These are phyloP conservation scores for Globia sparganii DNA, from an alignment of 2,888 invertebrate species.

Conservation along the genomic window DNA sequence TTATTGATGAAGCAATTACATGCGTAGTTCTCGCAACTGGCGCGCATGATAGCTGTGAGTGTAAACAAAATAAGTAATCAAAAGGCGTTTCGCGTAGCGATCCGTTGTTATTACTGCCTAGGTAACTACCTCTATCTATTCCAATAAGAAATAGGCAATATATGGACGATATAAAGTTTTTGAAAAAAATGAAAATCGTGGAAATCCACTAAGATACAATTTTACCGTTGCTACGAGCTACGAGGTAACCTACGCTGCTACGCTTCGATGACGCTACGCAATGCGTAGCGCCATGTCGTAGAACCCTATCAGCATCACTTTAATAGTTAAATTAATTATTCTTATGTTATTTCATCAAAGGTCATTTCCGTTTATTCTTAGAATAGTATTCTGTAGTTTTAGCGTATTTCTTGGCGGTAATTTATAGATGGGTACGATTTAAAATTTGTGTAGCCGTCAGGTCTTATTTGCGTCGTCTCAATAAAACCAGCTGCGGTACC, in stretches of 20 bases:
- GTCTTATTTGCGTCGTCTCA: neutral
- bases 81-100: neutral
- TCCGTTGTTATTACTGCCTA: neutral
- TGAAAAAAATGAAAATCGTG: neutral
- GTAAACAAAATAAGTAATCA: constrained; percentile 9
- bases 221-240: constrained; percentile 20
- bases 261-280: neutral
- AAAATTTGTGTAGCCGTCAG: neutral
- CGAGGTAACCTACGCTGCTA: constrained; percentile 9
- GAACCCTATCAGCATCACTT: neutral
- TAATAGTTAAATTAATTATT: neutral
- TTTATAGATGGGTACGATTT: neutral
- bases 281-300: neutral
- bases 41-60: neutral
- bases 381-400: neutral
- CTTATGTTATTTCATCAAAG: neutral
- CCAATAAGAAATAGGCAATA: neutral
- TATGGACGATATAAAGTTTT: neutral
- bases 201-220: neutral
- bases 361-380: neutral
- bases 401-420: neutral
- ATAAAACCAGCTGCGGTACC: neutral
- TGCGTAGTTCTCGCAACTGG: neutral
- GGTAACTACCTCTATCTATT: neutral
- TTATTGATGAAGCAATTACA: constrained; percentile 17